A percentile compares a stretch with the other conserved stretches of the same genome.
Conservation (phyloP, 1,140 invertebrate genomes). For the Doryteuthis pealeii region DNA sequence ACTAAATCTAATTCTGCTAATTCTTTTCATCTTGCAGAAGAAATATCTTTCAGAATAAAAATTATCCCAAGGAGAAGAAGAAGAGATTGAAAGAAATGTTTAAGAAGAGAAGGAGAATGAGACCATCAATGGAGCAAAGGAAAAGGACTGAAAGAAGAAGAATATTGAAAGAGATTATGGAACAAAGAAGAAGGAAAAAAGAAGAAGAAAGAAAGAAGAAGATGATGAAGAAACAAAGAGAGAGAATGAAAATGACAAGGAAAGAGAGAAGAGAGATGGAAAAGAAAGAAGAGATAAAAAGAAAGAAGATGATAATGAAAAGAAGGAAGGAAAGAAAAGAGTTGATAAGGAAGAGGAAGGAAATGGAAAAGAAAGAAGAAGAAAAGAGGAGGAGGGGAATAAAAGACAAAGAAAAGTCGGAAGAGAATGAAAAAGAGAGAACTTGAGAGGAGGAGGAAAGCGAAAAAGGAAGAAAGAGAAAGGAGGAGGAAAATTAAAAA, state of each 20-base stretch:
- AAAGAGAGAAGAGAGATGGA: slow-evolving; percentile 27
- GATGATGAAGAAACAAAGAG: neutral
- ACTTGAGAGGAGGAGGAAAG: slow-evolving; percentile 37
- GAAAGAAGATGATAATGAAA: slow-evolving; percentile 27
- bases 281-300: neutral
- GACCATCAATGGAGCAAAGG: too few relatives aligned
- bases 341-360: slow-evolving; percentile 36
- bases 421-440: slow-evolving; percentile 35
- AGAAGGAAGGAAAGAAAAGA: slow-evolving; percentile 38
- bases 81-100: too few relatives aligned
- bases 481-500: neutral
- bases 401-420: neutral
- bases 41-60: too few relatives aligned
- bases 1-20: too few relatives aligned
- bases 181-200: neutral
- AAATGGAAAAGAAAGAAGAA: slow-evolving; percentile 41
- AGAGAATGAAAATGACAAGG: neutral
- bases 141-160: too few relatives aligned
- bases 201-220: neutral
- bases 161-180: too few relatives aligned
- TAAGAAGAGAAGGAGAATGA: too few relatives aligned
- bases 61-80: too few relatives aligned
- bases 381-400: slow-evolving; percentile 27
- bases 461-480: neutral
- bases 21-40: too few relatives aligned